Conservation (phyloP, 2,113 vertebrate genomes). For the Rostratula benghalensis region DNA sequence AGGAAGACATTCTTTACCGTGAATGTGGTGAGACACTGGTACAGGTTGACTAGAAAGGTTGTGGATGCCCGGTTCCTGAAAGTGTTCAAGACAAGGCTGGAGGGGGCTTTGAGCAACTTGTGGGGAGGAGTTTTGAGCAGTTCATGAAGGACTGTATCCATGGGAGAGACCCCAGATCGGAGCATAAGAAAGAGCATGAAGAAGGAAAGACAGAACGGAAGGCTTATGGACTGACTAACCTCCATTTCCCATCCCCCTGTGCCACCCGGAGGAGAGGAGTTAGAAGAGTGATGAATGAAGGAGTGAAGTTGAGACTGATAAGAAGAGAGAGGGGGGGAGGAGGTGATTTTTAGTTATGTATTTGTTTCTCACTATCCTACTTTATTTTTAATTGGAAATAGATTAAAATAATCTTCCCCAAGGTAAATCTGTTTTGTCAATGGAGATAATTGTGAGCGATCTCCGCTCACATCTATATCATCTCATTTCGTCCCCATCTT, state of each 20-base stretch:
- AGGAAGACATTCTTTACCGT: no score
- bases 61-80: no score
- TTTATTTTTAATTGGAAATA: background rate
- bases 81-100: no score
- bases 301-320: background rate
- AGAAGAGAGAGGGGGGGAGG: background rate
- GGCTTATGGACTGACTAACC: background rate
- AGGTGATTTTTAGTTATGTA: background rate
- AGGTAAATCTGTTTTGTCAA: background rate
- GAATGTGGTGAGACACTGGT: no score
- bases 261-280: fast-evolving
- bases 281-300: background rate
- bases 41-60: no score
- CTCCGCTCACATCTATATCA: background rate
- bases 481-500: background rate
- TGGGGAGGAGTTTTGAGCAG: no score
- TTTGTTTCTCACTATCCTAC: background rate
- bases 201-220: background rate
- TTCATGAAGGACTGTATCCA: background rate
- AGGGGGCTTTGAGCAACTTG: no score
- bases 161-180: no score
- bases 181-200: background rate
- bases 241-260: background rate
- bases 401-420: background rate
- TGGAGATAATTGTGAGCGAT: background rate